phyloP scores from a whole-genome alignment of 1,140 invertebrate genomes.

The Solen grandis region DNA sequence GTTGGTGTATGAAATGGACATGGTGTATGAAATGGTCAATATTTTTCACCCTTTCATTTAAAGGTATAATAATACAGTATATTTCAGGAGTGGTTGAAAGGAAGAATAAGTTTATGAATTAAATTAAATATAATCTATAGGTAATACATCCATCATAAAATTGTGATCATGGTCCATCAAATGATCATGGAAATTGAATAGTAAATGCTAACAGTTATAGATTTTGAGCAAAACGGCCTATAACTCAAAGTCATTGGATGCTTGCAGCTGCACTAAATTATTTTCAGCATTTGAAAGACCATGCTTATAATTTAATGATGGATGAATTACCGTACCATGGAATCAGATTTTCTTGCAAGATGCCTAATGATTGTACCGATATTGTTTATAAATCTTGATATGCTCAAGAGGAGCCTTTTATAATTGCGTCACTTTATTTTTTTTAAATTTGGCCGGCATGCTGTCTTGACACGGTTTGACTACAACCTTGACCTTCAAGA shows the following conservation, averaged over 20 bases:
- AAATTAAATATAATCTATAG: not conserved
- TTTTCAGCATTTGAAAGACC: too few relatives aligned
- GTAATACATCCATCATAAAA: too few relatives aligned
- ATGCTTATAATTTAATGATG: not conserved
- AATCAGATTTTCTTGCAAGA: not conserved
- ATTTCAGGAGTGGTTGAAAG: too few relatives aligned
- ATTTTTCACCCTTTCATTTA: too few relatives aligned
- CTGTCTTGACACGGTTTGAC: slow-evolving; percentile 59
- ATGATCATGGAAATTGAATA: too few relatives aligned
- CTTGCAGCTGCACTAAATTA: too few relatives aligned
- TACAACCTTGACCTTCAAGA: slow-evolving; percentile 17
- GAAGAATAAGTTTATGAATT: too few relatives aligned
- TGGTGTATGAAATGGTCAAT: not conserved
- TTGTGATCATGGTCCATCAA: too few relatives aligned
- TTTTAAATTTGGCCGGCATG: slow-evolving; percentile 76
- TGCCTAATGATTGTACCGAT: not conserved
- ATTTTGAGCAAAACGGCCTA: not conserved
- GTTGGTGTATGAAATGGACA: not conserved
- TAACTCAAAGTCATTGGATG: too few relatives aligned
- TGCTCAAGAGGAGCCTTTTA: slow-evolving; percentile 72
- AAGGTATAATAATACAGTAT: too few relatives aligned
- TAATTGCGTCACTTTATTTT: slow-evolving; percentile 72
- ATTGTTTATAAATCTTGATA: not conserved
- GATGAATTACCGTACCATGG: not conserved
- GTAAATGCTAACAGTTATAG: not conserved